Conservation (phyloP, 1,140 invertebrate genomes). For the Fopius arisanus region DNA sequence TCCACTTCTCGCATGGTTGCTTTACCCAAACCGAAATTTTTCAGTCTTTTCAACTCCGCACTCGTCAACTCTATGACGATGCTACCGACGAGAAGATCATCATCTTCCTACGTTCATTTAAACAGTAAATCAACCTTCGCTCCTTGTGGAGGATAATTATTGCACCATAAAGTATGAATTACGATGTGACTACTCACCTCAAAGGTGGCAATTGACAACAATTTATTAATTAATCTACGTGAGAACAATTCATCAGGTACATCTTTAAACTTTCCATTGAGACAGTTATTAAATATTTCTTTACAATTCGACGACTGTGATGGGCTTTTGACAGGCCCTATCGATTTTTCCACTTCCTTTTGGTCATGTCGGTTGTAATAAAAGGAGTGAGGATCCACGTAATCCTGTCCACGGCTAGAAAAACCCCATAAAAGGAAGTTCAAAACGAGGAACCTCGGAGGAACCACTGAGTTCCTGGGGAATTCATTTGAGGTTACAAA, state of each 20-base stretch:
- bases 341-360: background rate
- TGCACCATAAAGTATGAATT: background rate
- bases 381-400: slow-evolving; percentile 48
- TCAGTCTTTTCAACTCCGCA: slow-evolving; percentile 41
- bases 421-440: background rate
- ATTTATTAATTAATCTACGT: slow-evolving; percentile 44
- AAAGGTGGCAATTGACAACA: slow-evolving; percentile 42
- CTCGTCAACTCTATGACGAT: slow-evolving; percentile 41
- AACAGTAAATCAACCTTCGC: no score
- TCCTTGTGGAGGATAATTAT: no score
- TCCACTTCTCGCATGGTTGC: slow-evolving; percentile 47
- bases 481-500: background rate
- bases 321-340: background rate
- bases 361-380: slow-evolving; percentile 39
- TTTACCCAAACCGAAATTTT: slow-evolving; percentile 40
- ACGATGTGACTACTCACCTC: slow-evolving; percentile 39
- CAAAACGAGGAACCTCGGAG: no score
- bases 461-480: background rate
- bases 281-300: slow-evolving; percentile 26
- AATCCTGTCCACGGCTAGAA: slow-evolving; percentile 5
- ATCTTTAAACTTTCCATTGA: slow-evolving; percentile 2
- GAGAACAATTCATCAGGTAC: slow-evolving; percentile 42
- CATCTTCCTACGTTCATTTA: slow-evolving; percentile 37
- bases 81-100: slow-evolving; percentile 37
- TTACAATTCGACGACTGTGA: background rate